A percentile compares a stretch with the other conserved stretches of the same genome.
phyloP scores from a whole-genome alignment of 2,797 vertebrate species.

The Huso huso region DNA sequence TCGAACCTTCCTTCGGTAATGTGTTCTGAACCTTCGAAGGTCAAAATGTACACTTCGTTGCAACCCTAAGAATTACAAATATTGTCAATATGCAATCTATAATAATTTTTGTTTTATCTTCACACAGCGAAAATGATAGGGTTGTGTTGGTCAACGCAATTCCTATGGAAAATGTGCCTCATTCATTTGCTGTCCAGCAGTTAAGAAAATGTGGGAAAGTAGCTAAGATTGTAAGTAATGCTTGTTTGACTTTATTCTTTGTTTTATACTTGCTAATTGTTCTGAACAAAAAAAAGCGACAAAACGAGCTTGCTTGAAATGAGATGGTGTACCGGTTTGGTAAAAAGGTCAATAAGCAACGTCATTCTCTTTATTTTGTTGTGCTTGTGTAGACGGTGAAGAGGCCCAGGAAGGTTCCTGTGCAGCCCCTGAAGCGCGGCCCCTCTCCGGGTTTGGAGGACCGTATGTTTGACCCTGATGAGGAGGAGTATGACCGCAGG shows the following conservation, averaged over 20 bases:
- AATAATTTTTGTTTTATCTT: conserved; percentile 12
- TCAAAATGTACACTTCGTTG: no score
- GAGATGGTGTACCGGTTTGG: no score
- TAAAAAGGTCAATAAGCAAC: background rate
- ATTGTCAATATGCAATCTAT: no score
- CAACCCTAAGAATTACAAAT: no score
- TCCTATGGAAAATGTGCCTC: conserved; percentile 80
- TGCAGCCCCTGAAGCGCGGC: conserved; percentile 52
- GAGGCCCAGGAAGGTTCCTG: conserved; percentile 75
- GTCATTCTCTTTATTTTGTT: background rate
- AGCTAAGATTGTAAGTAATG: conserved; percentile 81
- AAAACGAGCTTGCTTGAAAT: background rate
- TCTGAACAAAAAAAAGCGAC: background rate
- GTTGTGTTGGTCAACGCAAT: conserved; percentile 84
- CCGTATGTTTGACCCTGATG: conserved; percentile 65
- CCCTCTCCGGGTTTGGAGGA: conserved; percentile 62
- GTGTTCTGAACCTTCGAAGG: no score
- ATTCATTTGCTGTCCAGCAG: conserved; percentile 88
- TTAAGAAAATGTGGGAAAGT: conserved; percentile 94
- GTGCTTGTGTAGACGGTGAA: conserved; percentile 72
- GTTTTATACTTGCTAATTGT: background rate
- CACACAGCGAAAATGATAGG: conserved; percentile 78
- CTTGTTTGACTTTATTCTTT: background rate
- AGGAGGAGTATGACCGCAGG: conserved; percentile 69
- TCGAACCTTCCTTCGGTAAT: no score